Evolutionary conservation across 2,888 invertebrate species (phyloP).

Genomic region (Drosophila aldrichi): DNA sequence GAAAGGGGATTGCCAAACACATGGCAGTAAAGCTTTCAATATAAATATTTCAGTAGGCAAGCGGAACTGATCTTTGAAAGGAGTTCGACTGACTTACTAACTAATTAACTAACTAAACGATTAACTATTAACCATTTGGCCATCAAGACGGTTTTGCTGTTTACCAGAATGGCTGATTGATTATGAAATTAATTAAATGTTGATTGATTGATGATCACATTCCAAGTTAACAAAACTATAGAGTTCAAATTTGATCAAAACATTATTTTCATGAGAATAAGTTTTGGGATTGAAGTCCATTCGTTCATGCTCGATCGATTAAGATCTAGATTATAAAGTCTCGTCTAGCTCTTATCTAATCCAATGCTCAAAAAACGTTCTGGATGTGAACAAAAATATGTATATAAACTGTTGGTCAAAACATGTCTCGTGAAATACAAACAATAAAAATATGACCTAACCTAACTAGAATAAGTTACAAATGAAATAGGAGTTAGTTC

Average conservation of each 20-base stretch:
- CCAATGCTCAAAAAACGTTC: neutral
- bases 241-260: too few relatives aligned
- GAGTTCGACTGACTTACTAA: neutral
- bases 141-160: too few relatives aligned
- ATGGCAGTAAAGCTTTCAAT: neutral
- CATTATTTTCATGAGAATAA: neutral
- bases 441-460: neutral
- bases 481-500: neutral
- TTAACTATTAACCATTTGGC: too few relatives aligned
- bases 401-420: neutral
- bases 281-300: neutral
- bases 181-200: neutral
- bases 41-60: neutral
- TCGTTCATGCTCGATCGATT: neutral
- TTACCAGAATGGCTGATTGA: neutral
- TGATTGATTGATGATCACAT: neutral
- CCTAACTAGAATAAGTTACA: neutral
- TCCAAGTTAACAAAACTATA: too few relatives aligned
- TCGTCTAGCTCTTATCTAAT: conserved; percentile 6
- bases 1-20: neutral
- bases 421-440: neutral
- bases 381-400: neutral
- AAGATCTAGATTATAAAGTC: neutral
- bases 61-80: neutral
- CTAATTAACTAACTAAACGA: neutral